phyloP scores from a whole-genome alignment of 2,888 invertebrate species.

The Idaea straminata region DNA sequence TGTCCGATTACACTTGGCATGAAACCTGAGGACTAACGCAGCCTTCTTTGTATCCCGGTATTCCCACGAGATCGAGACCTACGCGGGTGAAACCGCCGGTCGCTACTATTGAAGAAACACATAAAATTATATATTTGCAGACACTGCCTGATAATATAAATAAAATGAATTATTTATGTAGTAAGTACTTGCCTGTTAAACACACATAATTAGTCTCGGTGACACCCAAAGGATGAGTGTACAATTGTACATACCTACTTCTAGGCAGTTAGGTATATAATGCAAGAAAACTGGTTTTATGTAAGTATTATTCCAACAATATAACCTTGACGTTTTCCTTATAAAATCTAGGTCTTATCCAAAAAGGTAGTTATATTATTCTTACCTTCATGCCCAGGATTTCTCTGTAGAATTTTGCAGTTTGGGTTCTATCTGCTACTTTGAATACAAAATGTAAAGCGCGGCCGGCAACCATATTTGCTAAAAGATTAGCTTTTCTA shows the following conservation, averaged over 20 bases:
- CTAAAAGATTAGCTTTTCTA: constrained; percentile 16
- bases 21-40: no score
- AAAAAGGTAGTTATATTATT: neutral
- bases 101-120: neutral
- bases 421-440: constrained; percentile 92
- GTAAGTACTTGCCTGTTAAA: neutral
- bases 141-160: neutral
- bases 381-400: constrained; percentile 97
- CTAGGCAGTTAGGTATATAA: neutral
- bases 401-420: constrained; percentile 92
- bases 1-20: no score
- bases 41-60: no score
- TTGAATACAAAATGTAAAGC: constrained; percentile 98
- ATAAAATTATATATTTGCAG: neutral
- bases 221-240: neutral
- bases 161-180: neutral
- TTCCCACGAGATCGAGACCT: no score
- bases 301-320: neutral
- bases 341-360: neutral
- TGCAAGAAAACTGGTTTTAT: neutral
- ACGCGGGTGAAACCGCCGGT: no score
- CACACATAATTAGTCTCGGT: neutral
- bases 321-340: neutral
- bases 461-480: constrained; percentile 83
- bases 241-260: neutral